Percentiles rank a stretch among this genome's conserved stretches.
These are phyloP conservation scores for Cuniculus paca DNA, from an alignment of 2,797 vertebrate genomes.

Conservation along the genomic window DNA sequence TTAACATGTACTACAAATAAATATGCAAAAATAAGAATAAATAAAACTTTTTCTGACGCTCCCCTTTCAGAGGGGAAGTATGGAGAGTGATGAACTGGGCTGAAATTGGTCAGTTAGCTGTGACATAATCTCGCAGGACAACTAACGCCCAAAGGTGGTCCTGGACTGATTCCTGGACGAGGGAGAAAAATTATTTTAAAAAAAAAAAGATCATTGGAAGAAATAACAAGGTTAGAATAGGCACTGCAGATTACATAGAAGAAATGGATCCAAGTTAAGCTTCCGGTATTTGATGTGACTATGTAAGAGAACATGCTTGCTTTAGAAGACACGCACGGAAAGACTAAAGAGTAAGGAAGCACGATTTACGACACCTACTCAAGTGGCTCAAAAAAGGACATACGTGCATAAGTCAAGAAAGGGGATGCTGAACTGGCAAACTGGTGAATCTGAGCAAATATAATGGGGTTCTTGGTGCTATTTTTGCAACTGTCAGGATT, in stretches of 20 bases:
- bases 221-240: not conserved
- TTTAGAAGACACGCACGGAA: not conserved
- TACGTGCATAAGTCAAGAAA: not conserved
- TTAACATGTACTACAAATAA: not conserved
- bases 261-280: not conserved
- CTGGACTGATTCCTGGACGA: not conserved
- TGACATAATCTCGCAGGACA: not conserved
- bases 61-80: not conserved
- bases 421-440: not conserved
- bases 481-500: not conserved
- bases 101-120: not conserved
- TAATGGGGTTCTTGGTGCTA: not conserved
- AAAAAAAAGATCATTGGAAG: not conserved
- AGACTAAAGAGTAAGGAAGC: not conserved
- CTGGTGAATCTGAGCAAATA: not conserved
- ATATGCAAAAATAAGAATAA: not conserved
- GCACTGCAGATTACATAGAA: not conserved
- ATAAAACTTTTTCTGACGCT: not conserved
- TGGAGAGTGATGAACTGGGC: not conserved
- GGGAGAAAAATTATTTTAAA: not conserved
- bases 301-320: not conserved
- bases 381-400: not conserved
- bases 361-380: not conserved
- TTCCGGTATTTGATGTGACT: not conserved
- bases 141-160: slow-evolving; percentile 10